Evolutionary conservation across 2,113 vertebrate genomes (phyloP).

Genomic region (Heloderma charlesbogerti): DNA sequence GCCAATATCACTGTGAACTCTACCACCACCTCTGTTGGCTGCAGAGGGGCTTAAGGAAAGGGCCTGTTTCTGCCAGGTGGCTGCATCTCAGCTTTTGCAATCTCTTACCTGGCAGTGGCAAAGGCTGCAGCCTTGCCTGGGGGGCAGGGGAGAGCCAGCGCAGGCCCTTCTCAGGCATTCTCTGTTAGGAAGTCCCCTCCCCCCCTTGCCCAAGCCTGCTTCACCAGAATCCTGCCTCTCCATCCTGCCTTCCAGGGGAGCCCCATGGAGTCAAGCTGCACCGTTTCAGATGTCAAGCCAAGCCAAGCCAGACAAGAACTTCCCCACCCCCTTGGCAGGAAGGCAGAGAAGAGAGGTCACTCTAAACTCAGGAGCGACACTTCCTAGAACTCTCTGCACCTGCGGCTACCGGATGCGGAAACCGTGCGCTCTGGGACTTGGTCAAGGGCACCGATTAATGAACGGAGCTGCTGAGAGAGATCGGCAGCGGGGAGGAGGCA

Average conservation of each 20-base stretch:
- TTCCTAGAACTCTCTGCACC: background rate
- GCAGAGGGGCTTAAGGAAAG: background rate
- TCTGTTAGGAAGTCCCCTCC: background rate
- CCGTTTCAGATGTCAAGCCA: too few species aligned
- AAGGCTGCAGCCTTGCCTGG: background rate
- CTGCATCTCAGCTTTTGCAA: background rate
- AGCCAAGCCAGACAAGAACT: background rate
- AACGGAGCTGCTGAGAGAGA: conserved; percentile 45
- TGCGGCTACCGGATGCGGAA: fast-evolving
- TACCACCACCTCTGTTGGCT: background rate
- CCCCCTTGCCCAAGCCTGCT: conserved; percentile 11
- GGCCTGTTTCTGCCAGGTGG: background rate
- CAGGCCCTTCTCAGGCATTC: too few species aligned
- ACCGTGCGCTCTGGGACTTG: conserved; percentile 53
- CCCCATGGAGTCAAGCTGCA: background rate
- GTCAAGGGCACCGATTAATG: conserved; percentile 44
- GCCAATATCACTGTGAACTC: background rate
- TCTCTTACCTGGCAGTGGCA: background rate
- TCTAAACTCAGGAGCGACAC: background rate
- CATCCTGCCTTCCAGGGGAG: background rate
- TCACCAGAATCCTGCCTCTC: background rate
- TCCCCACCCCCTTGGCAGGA: too few species aligned
- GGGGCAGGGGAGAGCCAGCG: background rate
- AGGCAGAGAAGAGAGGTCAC: background rate
- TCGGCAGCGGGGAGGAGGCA: background rate